A percentile compares a stretch with the other conserved stretches of the same genome.
These are phyloP conservation scores for Crocidura indochinensis DNA, from an alignment of 2,797 vertebrate genomes.

Conservation along the genomic window DNA sequence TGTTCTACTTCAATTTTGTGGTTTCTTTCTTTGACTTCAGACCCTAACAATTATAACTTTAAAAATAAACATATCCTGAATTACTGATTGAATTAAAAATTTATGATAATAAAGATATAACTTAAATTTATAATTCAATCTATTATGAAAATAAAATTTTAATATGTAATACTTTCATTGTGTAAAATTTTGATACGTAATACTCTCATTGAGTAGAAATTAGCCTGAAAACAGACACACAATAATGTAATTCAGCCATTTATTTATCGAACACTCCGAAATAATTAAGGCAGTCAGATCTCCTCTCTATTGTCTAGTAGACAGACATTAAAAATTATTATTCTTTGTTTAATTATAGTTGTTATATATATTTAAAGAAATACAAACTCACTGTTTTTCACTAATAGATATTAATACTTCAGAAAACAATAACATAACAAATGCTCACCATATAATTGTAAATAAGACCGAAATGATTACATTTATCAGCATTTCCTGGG, in stretches of 20 bases:
- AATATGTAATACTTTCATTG: background rate
- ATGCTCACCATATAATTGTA: conserved; percentile 40
- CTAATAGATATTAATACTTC: conserved; percentile 56
- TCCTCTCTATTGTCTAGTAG: conserved; percentile 53
- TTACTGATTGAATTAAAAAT: background rate
- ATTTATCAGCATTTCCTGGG: conserved; percentile 53
- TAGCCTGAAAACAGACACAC: background rate
- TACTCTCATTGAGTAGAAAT: conserved; percentile 32
- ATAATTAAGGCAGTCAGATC: conserved; percentile 50
- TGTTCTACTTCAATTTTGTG: no score
- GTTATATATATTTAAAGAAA: conserved; percentile 62
- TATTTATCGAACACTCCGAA: background rate
- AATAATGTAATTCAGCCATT: background rate
- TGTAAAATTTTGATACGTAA: no score
- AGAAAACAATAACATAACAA: conserved; percentile 49
- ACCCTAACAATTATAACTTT: background rate
- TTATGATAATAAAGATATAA: background rate
- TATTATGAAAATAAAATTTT: conserved; percentile 53
- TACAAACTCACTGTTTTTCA: conserved; percentile 66
- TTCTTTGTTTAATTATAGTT: conserved; percentile 63
- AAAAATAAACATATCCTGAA: background rate
- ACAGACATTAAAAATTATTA: conserved; percentile 64
- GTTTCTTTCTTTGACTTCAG: no score
- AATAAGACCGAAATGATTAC: conserved; percentile 51
- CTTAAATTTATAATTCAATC: background rate